These are phyloP conservation scores for Polyploca ridens DNA, from an alignment of 2,888 invertebrate genomes.

Conservation along the genomic window DNA sequence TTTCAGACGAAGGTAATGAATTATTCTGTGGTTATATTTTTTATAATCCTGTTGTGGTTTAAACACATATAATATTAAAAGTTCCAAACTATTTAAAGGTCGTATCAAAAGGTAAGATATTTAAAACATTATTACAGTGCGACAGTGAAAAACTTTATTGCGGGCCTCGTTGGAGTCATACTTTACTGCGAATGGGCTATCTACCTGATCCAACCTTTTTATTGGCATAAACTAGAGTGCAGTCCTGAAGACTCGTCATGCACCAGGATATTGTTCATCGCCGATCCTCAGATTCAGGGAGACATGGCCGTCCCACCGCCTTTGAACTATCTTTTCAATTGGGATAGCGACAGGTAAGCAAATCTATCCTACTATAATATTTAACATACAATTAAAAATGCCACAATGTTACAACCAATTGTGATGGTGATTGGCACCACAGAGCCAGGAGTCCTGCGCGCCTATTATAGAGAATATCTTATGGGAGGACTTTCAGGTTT, in stretches of 20 bases:
- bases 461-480: no score
- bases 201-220: constrained; percentile 68
- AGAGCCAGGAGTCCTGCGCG: no score
- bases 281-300: constrained; percentile 97
- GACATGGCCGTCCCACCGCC: constrained; percentile 88
- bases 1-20: constrained; percentile 55
- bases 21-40: background rate
- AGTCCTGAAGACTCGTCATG: constrained; percentile 73
- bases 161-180: constrained; percentile 50
- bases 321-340: constrained; percentile 89
- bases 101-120: background rate
- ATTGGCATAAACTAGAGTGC: constrained; percentile 80
- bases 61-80: constrained; percentile 6
- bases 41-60: constrained; percentile 7
- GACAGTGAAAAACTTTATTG: constrained; percentile 61
- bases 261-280: constrained; percentile 88
- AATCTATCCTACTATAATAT: no score
- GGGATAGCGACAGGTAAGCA: constrained; percentile 94
- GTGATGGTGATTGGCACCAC: no score
- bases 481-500: no score
- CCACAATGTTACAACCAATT: no score
- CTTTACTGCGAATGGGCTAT: constrained; percentile 85
- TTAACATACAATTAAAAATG: no score
- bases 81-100: background rate
- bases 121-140: constrained; percentile 47